Evolutionary conservation across 2,888 invertebrate species (phyloP), one percentile per base, ranked within the genome.

Genomic region (Orthosia cruda): DNA sequence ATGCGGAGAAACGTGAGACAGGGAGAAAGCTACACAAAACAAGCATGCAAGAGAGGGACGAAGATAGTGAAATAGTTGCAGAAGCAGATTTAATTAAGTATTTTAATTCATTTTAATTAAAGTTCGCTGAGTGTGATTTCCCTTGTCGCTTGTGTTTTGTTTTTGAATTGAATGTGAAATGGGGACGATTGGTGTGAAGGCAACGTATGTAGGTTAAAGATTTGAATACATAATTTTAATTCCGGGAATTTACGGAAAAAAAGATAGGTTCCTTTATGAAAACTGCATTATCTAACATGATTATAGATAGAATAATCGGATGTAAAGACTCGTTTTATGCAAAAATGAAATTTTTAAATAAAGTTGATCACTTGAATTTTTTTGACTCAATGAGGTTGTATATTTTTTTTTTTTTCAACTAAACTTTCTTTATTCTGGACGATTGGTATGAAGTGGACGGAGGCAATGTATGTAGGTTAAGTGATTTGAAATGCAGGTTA

Each of bases 91-190:
- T 91, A 92, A 92, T 93, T 92, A 91, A 90, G 92, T 89, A 90
- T 90, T 89, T 90, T 93, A 92, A 93, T 92, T 90, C 91, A 91
- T 87, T 83, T 87, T 85, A 83, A 85, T 86, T 74, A 83, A 85
- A 83, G 40, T 63, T 69, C 63, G 58, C 66, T 72, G 84, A 70
- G 70, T 64, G 75, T 77, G 79, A 85, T 83, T 86, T 85, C 75
- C 83, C 78, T 13, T 50, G 86, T 74, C 83, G 67, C 63, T 16
- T 16, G 16, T 74, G 62, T 81, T 83, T 83, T 79, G 75, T 71
- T 79, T 61, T 61, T 18, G 63, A 32, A 70, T 71, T 71, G 62
- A 71, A 81, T 9, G 65, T 13, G 9, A 32, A 32, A 20, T 18
- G 59, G 62, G 32, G 23, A 49, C 32, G 32, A 23, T 70, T 70